phyloP scores from a whole-genome alignment of 1,140 invertebrate genomes.

The Drosophila nigromelanica region DNA sequence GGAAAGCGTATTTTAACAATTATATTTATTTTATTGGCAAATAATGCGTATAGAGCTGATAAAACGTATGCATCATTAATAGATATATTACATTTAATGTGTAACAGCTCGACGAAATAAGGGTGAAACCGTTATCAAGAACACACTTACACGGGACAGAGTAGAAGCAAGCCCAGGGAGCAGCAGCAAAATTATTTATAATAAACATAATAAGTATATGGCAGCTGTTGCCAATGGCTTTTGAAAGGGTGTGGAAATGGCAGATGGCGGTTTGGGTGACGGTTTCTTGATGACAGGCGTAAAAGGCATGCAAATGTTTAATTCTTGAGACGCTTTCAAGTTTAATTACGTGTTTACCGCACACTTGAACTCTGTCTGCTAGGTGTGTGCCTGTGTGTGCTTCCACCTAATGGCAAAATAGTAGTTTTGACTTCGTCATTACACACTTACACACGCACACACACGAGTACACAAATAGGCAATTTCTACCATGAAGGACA shows the following conservation, averaged over 20 bases:
- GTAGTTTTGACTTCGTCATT: not conserved
- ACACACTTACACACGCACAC: not conserved
- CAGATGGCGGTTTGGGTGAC: conserved; percentile 39
- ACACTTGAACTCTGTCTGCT: conserved; percentile 31
- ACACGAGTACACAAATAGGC: not conserved
- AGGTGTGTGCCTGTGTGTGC: conserved; percentile 28
- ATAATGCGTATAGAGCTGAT: not conserved
- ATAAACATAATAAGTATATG: conserved; percentile 76
- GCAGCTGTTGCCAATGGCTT: conserved; percentile 74
- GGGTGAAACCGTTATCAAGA: conserved; percentile 16
- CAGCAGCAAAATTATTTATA: conserved; percentile 78
- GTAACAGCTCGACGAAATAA: not conserved
- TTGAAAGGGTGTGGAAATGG: conserved; percentile 33
- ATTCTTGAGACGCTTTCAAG: conserved; percentile 74
- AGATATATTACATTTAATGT: not conserved
- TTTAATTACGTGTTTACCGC: conserved; percentile 79
- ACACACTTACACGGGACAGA: not conserved
- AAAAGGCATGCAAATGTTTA: conserved; percentile 65
- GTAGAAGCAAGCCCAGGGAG: conserved; percentile 36
- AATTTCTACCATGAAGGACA: conserved; percentile 3
- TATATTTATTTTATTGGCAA: not conserved
- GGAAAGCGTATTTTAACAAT: not conserved
- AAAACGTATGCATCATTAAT: not conserved
- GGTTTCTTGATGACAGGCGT: conserved; percentile 61
- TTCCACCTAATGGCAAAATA: conserved; percentile 27